Evolutionary conservation across 2,888 invertebrate genomes (phyloP).

Genomic region (Minunthozetes semirufus): DNA sequence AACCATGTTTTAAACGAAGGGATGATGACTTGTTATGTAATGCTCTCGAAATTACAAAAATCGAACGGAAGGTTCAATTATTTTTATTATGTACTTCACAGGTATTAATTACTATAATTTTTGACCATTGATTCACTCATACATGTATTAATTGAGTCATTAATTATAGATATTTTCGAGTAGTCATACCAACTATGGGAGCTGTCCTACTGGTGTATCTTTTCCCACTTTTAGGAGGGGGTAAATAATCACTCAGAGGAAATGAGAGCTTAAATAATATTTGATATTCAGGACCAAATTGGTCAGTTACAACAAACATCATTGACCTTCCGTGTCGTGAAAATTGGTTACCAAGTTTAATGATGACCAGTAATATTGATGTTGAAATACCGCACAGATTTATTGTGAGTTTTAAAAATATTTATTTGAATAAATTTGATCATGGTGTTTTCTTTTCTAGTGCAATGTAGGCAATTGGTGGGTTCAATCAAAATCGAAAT

Average conservation of each 20-base stretch:
- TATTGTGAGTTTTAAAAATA: not conserved
- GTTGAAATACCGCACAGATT: not conserved
- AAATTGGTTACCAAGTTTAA: not conserved
- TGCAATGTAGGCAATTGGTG: too few species aligned
- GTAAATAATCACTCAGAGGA: too few species aligned
- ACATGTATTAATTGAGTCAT: not conserved
- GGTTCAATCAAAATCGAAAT: too few species aligned
- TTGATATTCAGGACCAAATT: not conserved
- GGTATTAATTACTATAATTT: not conserved
- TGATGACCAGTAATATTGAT: not conserved
- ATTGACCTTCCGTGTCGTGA: not conserved
- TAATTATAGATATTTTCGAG: not conserved
- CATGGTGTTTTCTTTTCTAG: too few species aligned
- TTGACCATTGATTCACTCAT: not conserved
- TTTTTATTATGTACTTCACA: not conserved
- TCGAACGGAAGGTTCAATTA: not conserved
- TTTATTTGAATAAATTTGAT: too few species aligned
- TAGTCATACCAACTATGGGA: not conserved
- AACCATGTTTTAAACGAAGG: not conserved
- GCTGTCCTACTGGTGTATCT: not conserved
- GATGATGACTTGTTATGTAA: conserved; percentile 8
- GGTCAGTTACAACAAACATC: not conserved
- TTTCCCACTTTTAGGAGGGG: not conserved
- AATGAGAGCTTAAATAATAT: not conserved
- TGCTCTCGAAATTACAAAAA: not conserved